phyloP scores from a whole-genome alignment of 2,113 vertebrate species.

The Engraulis encrasicolus region DNA sequence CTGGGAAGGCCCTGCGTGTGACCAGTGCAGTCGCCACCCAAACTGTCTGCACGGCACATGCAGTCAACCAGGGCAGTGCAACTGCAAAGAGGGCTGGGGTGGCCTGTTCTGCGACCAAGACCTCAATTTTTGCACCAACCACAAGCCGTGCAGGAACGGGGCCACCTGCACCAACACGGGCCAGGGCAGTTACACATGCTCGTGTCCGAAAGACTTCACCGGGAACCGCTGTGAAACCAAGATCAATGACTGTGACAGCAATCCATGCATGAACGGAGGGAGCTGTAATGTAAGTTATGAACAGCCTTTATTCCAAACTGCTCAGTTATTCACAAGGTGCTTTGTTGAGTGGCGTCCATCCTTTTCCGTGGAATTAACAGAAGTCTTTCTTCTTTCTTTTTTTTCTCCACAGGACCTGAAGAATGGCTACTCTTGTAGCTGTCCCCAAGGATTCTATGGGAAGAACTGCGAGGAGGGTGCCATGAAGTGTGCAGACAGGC shows the following conservation, averaged over 20 bases:
- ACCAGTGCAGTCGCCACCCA: constrained; percentile 76
- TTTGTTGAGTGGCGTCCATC: background rate
- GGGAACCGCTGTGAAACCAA: constrained; percentile 76
- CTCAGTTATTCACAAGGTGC: background rate
- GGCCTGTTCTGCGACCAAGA: constrained; percentile 84
- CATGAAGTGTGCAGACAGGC: constrained; percentile 83
- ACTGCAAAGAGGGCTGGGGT: constrained; percentile 84
- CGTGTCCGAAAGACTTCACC: constrained; percentile 75
- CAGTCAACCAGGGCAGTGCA: constrained; percentile 78
- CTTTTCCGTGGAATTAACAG: background rate
- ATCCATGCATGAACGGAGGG: constrained; percentile 88
- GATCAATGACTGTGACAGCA: constrained; percentile 84
- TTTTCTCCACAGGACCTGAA: constrained; percentile 78
- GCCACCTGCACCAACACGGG: constrained; percentile 86
- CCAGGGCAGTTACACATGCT: constrained; percentile 83
- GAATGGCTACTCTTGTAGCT: constrained; percentile 80
- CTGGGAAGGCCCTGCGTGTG: constrained; percentile 83
- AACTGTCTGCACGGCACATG: constrained; percentile 82
- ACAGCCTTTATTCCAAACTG: background rate
- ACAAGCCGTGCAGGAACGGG: constrained; percentile 78
- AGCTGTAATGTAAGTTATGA: constrained; percentile 83
- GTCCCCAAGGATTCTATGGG: constrained; percentile 88
- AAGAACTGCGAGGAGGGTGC: constrained; percentile 84
- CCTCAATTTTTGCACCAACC: constrained; percentile 86
- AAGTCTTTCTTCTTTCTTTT: background rate